phyloP scores from a whole-genome alignment of 2,113 vertebrate species.

The Thunnus thynnus region DNA sequence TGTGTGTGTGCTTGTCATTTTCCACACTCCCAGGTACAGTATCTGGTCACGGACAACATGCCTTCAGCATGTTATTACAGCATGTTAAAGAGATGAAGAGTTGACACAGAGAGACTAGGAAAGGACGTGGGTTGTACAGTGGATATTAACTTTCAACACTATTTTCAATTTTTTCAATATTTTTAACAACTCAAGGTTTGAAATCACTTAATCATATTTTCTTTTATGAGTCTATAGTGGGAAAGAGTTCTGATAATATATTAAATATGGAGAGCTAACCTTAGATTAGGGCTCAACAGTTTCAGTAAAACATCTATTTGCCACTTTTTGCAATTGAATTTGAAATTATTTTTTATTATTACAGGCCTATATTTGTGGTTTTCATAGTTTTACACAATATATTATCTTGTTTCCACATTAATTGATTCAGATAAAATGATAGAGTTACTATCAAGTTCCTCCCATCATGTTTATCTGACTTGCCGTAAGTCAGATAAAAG shows the following conservation, averaged over 20 bases:
- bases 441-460: too few relatives aligned
- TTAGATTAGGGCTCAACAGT: not conserved
- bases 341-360: too few relatives aligned
- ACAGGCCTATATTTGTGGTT: too few relatives aligned
- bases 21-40: slow-evolving; percentile 38
- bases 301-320: not conserved
- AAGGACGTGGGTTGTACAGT: not conserved
- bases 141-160: not conserved
- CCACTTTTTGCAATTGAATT: too few relatives aligned
- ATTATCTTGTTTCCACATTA: too few relatives aligned
- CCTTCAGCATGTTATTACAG: slow-evolving; percentile 4
- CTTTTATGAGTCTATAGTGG: not conserved
- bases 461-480: too few relatives aligned
- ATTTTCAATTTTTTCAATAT: not conserved
- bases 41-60: slow-evolving; percentile 4
- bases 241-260: not conserved
- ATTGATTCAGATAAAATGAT: too few relatives aligned
- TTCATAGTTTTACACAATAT: too few relatives aligned
- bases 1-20: slow-evolving; percentile 21
- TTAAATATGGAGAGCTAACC: not conserved
- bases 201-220: not conserved
- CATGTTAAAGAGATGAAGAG: not conserved
- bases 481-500: too few relatives aligned
- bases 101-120: not conserved
- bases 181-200: not conserved